Conservation (phyloP, 2,113 vertebrate species). For the Oplegnathus fasciatus region DNA sequence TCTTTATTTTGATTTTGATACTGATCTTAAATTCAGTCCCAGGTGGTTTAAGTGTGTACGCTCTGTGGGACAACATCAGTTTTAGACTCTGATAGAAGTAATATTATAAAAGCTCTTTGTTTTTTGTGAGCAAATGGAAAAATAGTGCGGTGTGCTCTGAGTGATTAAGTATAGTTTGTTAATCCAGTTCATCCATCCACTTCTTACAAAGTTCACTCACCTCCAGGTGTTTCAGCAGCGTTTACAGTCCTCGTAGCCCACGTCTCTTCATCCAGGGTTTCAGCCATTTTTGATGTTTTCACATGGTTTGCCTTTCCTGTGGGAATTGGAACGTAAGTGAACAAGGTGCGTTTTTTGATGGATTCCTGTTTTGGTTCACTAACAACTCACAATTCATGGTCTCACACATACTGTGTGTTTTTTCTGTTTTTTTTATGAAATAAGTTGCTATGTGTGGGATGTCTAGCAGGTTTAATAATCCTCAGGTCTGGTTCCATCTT, state of each 20-base stretch:
- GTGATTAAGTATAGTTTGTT: not conserved
- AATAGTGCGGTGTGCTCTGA: not conserved
- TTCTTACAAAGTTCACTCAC: not conserved
- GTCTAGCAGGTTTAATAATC: constrained; percentile 12
- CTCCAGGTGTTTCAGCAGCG: not conserved
- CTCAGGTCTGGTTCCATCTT: not conserved
- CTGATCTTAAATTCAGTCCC: not conserved
- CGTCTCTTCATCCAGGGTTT: not conserved
- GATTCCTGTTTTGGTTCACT: not conserved
- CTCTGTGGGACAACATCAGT: not conserved
- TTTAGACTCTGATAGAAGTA: not conserved
- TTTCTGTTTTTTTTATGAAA: not conserved
- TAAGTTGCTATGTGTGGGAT: not conserved
- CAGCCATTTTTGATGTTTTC: not conserved
- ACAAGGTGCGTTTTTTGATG: not conserved
- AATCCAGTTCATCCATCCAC: not conserved
- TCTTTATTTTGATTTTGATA: not conserved
- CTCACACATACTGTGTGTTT: not conserved
- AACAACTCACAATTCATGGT: not conserved
- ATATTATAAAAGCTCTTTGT: not conserved
- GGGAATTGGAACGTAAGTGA: not conserved
- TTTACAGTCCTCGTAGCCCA: not conserved
- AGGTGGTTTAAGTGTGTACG: not conserved
- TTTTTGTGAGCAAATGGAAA: not conserved
- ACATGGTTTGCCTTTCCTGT: not conserved